Percentiles rank a stretch among this genome's conserved stretches.
These are phyloP conservation scores for Holocentrus rufus DNA, from an alignment of 2,797 vertebrate species.

Conservation along the genomic window DNA sequence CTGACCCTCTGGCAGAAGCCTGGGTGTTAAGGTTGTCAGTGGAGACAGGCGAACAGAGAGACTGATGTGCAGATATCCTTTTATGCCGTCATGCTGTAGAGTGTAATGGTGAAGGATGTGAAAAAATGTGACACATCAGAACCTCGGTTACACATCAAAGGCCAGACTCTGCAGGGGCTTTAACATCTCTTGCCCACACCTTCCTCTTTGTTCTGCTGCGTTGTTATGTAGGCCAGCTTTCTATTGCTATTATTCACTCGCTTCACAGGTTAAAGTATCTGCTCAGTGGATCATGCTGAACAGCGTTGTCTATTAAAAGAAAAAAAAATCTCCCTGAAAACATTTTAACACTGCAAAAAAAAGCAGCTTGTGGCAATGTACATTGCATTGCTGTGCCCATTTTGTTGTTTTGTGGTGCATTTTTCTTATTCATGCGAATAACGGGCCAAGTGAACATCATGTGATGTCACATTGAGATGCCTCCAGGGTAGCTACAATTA, in stretches of 20 bases:
- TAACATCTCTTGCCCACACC: slow-evolving; percentile 5
- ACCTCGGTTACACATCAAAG: slow-evolving; percentile 19
- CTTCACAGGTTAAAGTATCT: background rate
- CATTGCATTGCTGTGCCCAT: too few species aligned
- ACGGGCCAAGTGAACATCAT: too few species aligned
- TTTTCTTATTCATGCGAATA: too few species aligned
- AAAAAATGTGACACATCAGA: slow-evolving; percentile 1
- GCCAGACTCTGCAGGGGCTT: slow-evolving; percentile 21
- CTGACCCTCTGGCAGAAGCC: slow-evolving; percentile 4
- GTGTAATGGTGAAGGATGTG: background rate
- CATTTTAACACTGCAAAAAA: too few species aligned
- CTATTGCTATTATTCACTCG: background rate
- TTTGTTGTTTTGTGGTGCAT: too few species aligned
- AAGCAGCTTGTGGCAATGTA: too few species aligned
- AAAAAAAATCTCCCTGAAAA: too few species aligned
- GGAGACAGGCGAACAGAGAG: slow-evolving; percentile 7
- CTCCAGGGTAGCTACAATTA: too few species aligned
- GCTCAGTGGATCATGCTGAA: too few species aligned
- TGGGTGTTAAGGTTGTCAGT: background rate
- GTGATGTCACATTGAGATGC: too few species aligned
- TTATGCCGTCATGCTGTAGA: slow-evolving; percentile 7
- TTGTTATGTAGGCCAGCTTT: too few species aligned
- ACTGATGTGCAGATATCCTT: slow-evolving; percentile 14
- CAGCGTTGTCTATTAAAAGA: too few species aligned
- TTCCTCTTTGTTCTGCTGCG: slow-evolving; percentile 12